Base-by-base conservation (phyloP, 2,113 vertebrate genomes). In the Calidris pugnax region DNA sequence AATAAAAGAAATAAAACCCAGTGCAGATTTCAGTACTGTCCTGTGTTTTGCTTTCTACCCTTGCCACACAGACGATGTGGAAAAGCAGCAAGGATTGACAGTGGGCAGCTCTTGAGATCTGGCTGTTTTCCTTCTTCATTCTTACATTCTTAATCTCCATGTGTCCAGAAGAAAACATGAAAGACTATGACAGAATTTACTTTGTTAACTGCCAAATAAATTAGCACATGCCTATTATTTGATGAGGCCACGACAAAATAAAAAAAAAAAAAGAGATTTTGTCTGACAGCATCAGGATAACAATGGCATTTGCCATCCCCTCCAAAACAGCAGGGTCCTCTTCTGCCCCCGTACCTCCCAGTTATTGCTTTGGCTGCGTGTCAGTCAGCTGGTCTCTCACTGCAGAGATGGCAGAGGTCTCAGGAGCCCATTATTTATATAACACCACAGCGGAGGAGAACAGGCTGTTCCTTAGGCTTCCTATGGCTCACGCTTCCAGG, bases 41-140 rank as follows among this genome's bases (percentile, higher is more conserved):
- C 81, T 85, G 27, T 74, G 67, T 72, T 96, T 91, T 93, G n/a
- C 62, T 82, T 89, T 95, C 48, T 48, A 43, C 39, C 48, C 15
- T 80, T 67, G 47, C 47, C 37, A 87, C 33, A 56, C 6, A 48
- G 66, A 75, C 20, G 28, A 82, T 41, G 20, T n/a, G 22, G 43
- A 62, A 81, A 96, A 88, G 21, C 33, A 88, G 64, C 22, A 63
- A 78, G n/a, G 80, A 89, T 16, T 85, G 64, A 82, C 39, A 89
- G 56, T 2, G 16, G 47, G 26, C 24, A 86, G 62, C 24, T 91
- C 77, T 12, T n/a, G 39, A 75, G 32, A 51, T 78, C 60, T 72
- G 45, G 19, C 43, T 73, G 39, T 2, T 90, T 92, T 92, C 68
- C 72, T 69, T 21, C 53, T 60, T 72, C 0, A 0, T 35, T 69